phyloP scores from a whole-genome alignment of 2,797 vertebrate species.

The Pantherophis alleghaniensis region DNA sequence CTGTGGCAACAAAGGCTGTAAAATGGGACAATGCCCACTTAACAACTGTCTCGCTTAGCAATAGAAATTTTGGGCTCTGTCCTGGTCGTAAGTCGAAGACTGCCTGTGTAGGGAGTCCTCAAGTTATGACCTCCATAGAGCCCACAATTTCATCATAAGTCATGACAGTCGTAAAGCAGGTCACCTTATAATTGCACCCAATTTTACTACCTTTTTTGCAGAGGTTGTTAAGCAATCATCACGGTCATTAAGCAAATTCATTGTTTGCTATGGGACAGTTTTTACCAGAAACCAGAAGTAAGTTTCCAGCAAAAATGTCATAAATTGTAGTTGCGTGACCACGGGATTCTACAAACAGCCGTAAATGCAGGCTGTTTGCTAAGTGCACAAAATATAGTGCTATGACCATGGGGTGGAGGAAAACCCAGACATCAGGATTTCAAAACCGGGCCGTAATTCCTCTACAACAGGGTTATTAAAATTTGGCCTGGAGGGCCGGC shows the following conservation, averaged over 20 bases:
- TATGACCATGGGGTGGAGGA: not conserved
- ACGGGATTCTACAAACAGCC: not conserved
- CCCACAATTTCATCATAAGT: not conserved
- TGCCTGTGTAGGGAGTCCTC: not conserved
- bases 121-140: not conserved
- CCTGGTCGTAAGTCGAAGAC: not conserved
- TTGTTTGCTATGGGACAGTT: not conserved
- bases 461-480: not conserved
- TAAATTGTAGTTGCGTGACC: not conserved
- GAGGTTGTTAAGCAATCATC: not conserved
- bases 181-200: not conserved
- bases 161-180: not conserved
- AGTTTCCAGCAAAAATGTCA: not conserved
- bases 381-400: not conserved
- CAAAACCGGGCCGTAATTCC: not conserved
- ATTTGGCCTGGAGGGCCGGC: rapidly evolving
- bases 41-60: not conserved
- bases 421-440: not conserved
- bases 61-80: not conserved
- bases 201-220: not conserved
- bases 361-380: not conserved
- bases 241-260: not conserved
- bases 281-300: not conserved
- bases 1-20: not conserved
- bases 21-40: not conserved